phyloP scores from a whole-genome alignment of 2,888 invertebrate genomes.

The Zaprionus lineosus region DNA sequence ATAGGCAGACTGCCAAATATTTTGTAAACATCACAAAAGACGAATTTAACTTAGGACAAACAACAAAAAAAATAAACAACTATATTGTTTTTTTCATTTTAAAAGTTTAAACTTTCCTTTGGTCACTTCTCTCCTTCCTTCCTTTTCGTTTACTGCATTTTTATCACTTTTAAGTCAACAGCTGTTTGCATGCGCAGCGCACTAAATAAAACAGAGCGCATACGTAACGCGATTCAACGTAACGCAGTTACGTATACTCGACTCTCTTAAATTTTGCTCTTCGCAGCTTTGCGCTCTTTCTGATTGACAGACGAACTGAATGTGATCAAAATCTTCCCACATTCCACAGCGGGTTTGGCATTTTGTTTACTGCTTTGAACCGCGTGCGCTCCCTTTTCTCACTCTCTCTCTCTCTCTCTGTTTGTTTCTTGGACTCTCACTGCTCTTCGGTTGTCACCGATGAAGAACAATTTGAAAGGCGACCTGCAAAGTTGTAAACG shows the following conservation, averaged over 20 bases:
- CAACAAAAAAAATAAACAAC: background rate
- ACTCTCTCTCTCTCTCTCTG: slow-evolving; percentile 2
- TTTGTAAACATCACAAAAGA: slow-evolving; percentile 20
- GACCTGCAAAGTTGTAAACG: slow-evolving; percentile 38
- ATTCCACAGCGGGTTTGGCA: slow-evolving; percentile 47
- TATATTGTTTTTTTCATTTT: background rate
- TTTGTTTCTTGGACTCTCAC: slow-evolving; percentile 2
- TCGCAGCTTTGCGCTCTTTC: too few relatives aligned
- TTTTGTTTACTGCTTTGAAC: slow-evolving; percentile 36
- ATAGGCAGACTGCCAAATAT: slow-evolving; percentile 8
- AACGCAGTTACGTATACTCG: slow-evolving; percentile 1
- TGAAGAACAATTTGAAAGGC: slow-evolving; percentile 30
- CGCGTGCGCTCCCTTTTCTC: background rate
- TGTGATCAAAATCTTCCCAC: slow-evolving; percentile 23
- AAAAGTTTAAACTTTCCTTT: background rate
- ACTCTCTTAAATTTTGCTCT: slow-evolving; percentile 12
- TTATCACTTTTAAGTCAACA: slow-evolving; percentile 24
- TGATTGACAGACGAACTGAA: slow-evolving; percentile 3
- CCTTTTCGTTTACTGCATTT: background rate
- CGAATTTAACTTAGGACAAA: background rate
- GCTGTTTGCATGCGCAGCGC: slow-evolving; percentile 40
- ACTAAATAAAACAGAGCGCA: slow-evolving; percentile 3
- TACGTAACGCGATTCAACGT: slow-evolving; percentile 7
- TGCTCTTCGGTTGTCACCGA: slow-evolving; percentile 6
- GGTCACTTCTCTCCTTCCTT: too few relatives aligned